phyloP scores from a whole-genome alignment of 2,888 invertebrate genomes.

The Anarsia innoxiella region DNA sequence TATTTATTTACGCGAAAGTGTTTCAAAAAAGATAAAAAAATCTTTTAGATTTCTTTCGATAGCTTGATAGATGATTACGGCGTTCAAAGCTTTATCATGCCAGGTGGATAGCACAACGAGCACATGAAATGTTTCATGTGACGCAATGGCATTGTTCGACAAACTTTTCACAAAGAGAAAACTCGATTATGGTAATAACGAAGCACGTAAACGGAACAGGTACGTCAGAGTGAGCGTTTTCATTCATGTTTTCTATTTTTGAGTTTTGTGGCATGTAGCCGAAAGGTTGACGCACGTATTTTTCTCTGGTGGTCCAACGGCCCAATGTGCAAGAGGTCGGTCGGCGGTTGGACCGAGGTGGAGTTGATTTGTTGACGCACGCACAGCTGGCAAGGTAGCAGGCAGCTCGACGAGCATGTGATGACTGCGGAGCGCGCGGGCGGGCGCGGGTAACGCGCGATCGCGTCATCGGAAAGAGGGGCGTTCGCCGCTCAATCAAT shows the following conservation, averaged over 20 bases:
- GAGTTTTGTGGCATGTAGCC: slow-evolving; percentile 35
- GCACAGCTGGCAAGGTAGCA: too few relatives aligned
- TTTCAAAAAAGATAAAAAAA: slow-evolving; percentile 15
- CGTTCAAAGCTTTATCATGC: slow-evolving; percentile 31
- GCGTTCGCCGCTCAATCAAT: slow-evolving; percentile 48
- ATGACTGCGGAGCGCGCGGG: slow-evolving; percentile 39
- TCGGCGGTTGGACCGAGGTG: slow-evolving; percentile 24
- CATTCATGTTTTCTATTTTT: slow-evolving; percentile 53
- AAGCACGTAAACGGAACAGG: slow-evolving; percentile 64
- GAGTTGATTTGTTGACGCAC: slow-evolving; percentile 41
- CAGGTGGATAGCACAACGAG: slow-evolving; percentile 29
- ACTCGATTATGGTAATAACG: slow-evolving; percentile 53
- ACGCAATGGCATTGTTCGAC: slow-evolving; percentile 83
- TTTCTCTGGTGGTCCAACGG: slow-evolving; percentile 25
- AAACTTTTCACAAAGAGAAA: slow-evolving; percentile 81
- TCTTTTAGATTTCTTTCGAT: slow-evolving; percentile 15
- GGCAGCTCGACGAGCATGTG: slow-evolving; percentile 45
- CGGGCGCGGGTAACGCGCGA: slow-evolving; percentile 37
- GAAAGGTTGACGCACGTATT: slow-evolving; percentile 45
- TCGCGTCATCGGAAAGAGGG: slow-evolving; percentile 51
- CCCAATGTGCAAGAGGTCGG: slow-evolving; percentile 26
- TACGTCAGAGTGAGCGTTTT: slow-evolving; percentile 57
- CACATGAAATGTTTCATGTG: slow-evolving; percentile 48
- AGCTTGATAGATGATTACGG: slow-evolving; percentile 13
- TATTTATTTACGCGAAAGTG: slow-evolving; percentile 32